Percentiles rank a stretch among this genome's conserved stretches.
phyloP scores from a whole-genome alignment of 2,113 vertebrate genomes.

The Gopherus flavomarginatus region DNA sequence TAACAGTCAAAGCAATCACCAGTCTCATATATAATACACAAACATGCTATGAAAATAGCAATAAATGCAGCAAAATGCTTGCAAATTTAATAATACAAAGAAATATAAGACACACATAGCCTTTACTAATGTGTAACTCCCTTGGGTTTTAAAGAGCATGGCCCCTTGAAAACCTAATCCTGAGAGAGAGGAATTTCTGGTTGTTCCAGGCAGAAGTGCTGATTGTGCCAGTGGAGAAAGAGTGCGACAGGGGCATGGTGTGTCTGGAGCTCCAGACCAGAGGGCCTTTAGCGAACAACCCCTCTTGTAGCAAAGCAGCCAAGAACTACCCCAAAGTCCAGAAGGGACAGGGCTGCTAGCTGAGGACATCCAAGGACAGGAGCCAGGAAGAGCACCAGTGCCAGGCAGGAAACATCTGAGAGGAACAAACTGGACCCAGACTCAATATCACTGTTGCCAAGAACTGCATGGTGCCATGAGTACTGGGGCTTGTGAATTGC shows the following conservation, averaged over 20 bases:
- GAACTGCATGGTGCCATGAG: background rate
- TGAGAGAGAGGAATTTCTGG: background rate
- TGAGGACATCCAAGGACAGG: background rate
- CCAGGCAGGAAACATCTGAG: background rate
- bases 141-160: background rate
- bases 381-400: background rate
- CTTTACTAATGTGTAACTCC: background rate
- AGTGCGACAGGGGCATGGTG: background rate
- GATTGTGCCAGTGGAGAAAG: background rate
- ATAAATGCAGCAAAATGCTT: background rate
- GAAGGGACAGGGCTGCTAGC: background rate
- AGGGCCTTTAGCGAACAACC: background rate
- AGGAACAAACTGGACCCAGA: background rate
- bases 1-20: background rate
- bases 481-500: background rate
- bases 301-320: background rate
- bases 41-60: background rate
- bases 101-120: background rate
- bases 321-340: background rate
- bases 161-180: background rate
- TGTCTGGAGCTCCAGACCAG: background rate
- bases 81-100: background rate
- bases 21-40: background rate
- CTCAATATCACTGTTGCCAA: background rate
- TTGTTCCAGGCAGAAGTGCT: background rate